Conservation (phyloP, 2,113 vertebrate species). For the Charina bottae region DNA sequence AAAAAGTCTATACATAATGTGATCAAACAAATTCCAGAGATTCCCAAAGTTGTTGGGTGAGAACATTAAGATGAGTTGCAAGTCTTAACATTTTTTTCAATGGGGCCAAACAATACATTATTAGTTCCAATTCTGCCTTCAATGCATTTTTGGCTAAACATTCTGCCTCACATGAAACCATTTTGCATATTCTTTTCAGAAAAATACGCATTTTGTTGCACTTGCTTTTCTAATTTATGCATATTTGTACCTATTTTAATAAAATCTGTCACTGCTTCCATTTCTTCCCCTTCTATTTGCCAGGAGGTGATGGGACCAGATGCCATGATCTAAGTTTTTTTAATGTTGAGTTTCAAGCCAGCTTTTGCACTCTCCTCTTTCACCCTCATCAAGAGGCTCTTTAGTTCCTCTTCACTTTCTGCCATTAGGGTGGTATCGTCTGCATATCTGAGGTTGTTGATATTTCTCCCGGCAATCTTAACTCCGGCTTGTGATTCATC, state of each 20-base stretch:
- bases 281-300: no score
- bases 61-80: background rate
- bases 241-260: background rate
- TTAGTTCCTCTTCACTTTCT: no score
- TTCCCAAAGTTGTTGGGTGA: background rate
- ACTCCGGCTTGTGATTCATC: no score
- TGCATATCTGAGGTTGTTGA: no score
- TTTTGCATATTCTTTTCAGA: background rate
- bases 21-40: background rate
- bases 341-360: no score
- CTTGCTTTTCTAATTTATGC: background rate
- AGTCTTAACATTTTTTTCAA: background rate
- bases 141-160: background rate
- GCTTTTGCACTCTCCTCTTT: no score
- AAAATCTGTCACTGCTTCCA: no score
- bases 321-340: no score
- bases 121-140: background rate
- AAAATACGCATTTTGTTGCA: background rate
- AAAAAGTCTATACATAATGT: background rate
- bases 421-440: no score
- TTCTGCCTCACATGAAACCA: background rate
- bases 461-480: no score
- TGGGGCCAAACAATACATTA: background rate
- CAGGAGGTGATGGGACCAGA: no score
- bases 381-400: no score